Conservation (phyloP, 2,797 vertebrate genomes). For the Trachurus trachurus region DNA sequence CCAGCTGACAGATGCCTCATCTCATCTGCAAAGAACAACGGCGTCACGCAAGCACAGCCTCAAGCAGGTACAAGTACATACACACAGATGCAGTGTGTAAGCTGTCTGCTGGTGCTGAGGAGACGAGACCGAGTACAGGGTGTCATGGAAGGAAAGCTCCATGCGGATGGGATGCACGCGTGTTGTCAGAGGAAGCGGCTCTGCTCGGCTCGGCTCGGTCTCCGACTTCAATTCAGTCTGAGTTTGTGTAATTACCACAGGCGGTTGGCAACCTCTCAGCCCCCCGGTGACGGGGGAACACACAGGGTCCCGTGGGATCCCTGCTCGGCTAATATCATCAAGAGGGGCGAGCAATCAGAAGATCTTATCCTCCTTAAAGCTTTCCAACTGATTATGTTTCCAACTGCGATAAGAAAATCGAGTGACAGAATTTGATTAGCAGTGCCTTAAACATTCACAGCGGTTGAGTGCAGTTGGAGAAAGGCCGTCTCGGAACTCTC, state of each 20-base stretch:
- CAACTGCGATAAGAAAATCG: slow-evolving; percentile 64
- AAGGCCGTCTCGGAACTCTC: slow-evolving; percentile 47
- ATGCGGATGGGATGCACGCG: not conserved
- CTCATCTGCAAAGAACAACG: slow-evolving; percentile 68
- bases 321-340: slow-evolving; percentile 72
- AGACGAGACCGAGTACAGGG: slow-evolving; percentile 1
- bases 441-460: slow-evolving; percentile 49
- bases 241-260: slow-evolving; percentile 65
- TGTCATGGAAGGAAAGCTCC: slow-evolving; percentile 15
- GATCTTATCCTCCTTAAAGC: slow-evolving; percentile 69
- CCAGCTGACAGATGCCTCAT: slow-evolving; percentile 75
- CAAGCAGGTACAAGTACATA: slow-evolving; percentile 23
- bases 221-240: slow-evolving; percentile 20
- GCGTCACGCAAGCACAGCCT: slow-evolving; percentile 55
- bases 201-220: not conserved
- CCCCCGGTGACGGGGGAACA: slow-evolving; percentile 26
- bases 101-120: slow-evolving; percentile 13
- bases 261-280: slow-evolving; percentile 43
- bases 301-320: slow-evolving; percentile 48
- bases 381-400: slow-evolving; percentile 71
- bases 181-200: slow-evolving; percentile 6
- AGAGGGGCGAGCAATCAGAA: slow-evolving; percentile 64
- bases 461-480: slow-evolving; percentile 37
- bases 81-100: slow-evolving; percentile 5
- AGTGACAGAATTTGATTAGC: slow-evolving; percentile 73